phyloP scores from a whole-genome alignment of 2,797 vertebrate species.

The Percopsis omiscomaycus region DNA sequence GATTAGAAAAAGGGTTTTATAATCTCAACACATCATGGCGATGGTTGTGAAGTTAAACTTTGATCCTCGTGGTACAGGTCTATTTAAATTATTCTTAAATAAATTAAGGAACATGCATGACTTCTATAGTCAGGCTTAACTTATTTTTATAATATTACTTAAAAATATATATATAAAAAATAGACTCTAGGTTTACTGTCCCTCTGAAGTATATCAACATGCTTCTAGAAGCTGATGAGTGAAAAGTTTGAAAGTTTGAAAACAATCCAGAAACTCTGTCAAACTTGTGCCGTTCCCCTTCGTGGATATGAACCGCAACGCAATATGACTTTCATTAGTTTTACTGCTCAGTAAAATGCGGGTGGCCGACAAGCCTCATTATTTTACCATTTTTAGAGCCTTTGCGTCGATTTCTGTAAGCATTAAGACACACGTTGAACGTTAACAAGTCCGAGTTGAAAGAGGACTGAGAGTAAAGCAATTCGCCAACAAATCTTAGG shows the following conservation, averaged over 20 bases:
- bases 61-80: too few relatives aligned
- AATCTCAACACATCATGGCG: too few relatives aligned
- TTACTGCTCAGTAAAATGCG: constrained; percentile 75
- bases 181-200: neutral
- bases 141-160: too few relatives aligned
- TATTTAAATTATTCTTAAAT: too few relatives aligned
- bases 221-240: constrained; percentile 32
- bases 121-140: too few relatives aligned
- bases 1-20: too few relatives aligned
- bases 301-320: constrained; percentile 64
- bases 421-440: constrained; percentile 62
- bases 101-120: too few relatives aligned
- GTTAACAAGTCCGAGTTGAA: constrained; percentile 57
- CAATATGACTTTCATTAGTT: constrained; percentile 80
- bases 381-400: constrained; percentile 55
- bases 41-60: too few relatives aligned
- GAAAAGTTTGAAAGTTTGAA: constrained; percentile 47
- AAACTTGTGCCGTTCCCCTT: constrained; percentile 45
- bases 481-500: constrained; percentile 24
- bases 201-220: constrained; percentile 6
- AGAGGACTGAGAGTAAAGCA: constrained; percentile 23
- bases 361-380: constrained; percentile 75
- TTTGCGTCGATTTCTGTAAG: constrained; percentile 64
- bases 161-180: too few relatives aligned
- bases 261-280: constrained; percentile 56